phyloP scores from a whole-genome alignment of 2,113 vertebrate species.

The Chrysochloris asiatica region DNA sequence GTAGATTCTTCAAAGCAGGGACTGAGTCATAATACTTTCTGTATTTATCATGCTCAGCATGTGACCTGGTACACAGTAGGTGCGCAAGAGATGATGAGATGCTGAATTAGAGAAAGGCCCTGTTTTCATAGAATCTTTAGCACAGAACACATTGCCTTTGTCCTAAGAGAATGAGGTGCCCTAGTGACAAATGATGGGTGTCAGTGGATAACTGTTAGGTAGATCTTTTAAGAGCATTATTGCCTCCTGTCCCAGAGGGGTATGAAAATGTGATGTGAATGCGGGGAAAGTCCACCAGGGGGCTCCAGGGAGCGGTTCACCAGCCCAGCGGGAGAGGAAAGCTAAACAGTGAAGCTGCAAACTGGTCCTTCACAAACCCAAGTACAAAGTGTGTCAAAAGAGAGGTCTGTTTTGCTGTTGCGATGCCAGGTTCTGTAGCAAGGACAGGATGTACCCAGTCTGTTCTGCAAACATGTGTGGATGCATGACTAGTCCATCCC shows the following conservation, averaged over 20 bases:
- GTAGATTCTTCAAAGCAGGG: background rate
- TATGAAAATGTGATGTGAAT: background rate
- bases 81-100: background rate
- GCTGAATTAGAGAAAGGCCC: background rate
- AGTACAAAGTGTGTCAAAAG: slow-evolving; percentile 65
- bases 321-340: slow-evolving; percentile 55
- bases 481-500: slow-evolving; percentile 10
- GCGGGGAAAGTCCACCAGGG: slow-evolving; percentile 82
- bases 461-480: slow-evolving; percentile 67
- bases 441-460: slow-evolving; percentile 73
- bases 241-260: background rate
- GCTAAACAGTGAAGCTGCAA: background rate
- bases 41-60: background rate
- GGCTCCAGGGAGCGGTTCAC: slow-evolving; percentile 82
- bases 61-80: background rate
- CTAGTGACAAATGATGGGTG: too few relatives aligned
- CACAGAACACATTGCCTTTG: background rate
- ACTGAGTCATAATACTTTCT: background rate
- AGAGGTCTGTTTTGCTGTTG: slow-evolving; percentile 70
- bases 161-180: background rate
- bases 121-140: background rate
- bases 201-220: background rate
- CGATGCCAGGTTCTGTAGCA: slow-evolving; percentile 63
- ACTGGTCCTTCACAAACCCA: slow-evolving; percentile 2
- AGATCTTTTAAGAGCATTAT: background rate